Conservation (phyloP, 2,113 vertebrate species). For the Probosciger aterrimus region DNA sequence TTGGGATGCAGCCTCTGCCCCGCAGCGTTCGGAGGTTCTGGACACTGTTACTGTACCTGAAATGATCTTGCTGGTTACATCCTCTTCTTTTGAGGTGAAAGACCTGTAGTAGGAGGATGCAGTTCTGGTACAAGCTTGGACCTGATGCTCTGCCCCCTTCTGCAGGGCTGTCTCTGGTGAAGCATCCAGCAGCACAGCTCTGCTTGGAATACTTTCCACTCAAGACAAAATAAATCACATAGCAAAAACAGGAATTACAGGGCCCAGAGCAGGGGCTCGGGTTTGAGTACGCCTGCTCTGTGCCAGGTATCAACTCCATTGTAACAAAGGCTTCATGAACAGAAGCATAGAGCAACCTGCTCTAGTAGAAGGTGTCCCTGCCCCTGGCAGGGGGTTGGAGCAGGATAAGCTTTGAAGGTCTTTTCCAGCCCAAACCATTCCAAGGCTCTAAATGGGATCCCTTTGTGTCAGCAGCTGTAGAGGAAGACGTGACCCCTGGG, state of each 20-base stretch:
- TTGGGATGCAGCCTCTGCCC: not conserved
- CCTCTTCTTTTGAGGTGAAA: not conserved
- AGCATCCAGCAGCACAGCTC: fast-evolving
- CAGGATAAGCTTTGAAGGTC: not conserved
- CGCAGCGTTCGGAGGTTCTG: not conserved
- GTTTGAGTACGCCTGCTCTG: not conserved
- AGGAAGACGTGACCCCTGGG: not conserved
- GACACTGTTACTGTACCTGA: fast-evolving
- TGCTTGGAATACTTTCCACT: slow-evolving; percentile 17
- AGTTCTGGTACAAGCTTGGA: fast-evolving
- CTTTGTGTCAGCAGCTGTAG: not conserved
- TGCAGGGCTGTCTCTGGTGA: fast-evolving
- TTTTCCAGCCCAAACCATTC: not conserved
- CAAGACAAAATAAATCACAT: fast-evolving
- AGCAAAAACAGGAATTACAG: slow-evolving; percentile 10
- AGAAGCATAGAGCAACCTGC: not conserved
- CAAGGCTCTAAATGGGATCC: not conserved
- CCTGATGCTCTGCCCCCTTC: not conserved
- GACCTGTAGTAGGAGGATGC: not conserved
- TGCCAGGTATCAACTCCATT: fast-evolving
- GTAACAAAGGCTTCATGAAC: fast-evolving
- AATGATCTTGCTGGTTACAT: not conserved
- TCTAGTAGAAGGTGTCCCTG: not conserved
- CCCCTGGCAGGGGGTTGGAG: not conserved
- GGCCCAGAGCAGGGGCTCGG: fast-evolving